Evolutionary conservation across 2,888 invertebrate genomes (phyloP), one percentile per base, ranked within the genome.

Genomic region (Nezara viridula): DNA sequence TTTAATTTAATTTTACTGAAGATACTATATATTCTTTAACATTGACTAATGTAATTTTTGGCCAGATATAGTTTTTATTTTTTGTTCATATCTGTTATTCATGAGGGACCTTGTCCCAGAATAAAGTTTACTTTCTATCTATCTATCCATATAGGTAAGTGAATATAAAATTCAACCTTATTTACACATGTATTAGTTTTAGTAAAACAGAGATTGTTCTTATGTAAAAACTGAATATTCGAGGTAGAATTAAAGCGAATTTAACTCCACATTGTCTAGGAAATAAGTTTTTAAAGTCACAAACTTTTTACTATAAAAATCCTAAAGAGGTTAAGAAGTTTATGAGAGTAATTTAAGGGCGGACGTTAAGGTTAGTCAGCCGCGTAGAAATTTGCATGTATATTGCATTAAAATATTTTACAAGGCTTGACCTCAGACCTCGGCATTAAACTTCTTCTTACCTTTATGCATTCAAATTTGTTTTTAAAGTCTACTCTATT

Each of bases 341-440:
- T 73, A 73, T 73, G 66, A 73, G 37, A 9, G 66, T 19, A 73
- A 32, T 73, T 37, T 37, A 37, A 37, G 1, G 66, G 16, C 32
- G 0, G 66, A 32, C 32, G 4, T 16, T 16, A 32, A 21, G 37
- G 37, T 37, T 73, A 37, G 66, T 73, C 16, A 73, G 19, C 16
- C 66, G 1, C 6, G 19, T 16, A 37, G 66, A 73, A 32, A 73
- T 73, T 73, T 73, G 66, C 66, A 73, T 73, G 37, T 16, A 73
- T 73, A 73, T 73, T 73, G 21, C 32, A 32, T 73, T 73, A 73
- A 73, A 73, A 37, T 73, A 37, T 73, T 73, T 73, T 73, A 73
- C 16, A 32, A 27, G 27, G 27, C 66, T 37, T 19, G 66, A 32
- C 37, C 10, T 7, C 16, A 14, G 66, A 73, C 32, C 32, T 37